phyloP scores from a whole-genome alignment of 1,140 invertebrate genomes.

The Paralvinella palmiformis region DNA sequence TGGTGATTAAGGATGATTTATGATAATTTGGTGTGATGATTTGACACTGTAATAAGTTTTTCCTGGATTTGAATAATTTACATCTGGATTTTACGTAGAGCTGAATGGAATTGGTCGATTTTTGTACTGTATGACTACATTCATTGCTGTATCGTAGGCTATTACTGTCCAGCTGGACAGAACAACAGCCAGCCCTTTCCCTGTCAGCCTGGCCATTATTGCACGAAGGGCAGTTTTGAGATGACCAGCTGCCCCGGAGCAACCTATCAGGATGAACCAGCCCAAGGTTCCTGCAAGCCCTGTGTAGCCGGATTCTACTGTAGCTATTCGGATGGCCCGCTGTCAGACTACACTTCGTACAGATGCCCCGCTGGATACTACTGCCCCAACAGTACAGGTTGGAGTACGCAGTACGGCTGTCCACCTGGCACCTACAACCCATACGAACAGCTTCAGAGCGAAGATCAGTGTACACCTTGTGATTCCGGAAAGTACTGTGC shows the following conservation, averaged over 20 bases:
- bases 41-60: too few species aligned
- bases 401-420: slow-evolving; percentile 35
- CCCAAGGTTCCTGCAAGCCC: slow-evolving; percentile 36
- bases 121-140: too few species aligned
- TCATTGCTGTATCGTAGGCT: slow-evolving; percentile 1
- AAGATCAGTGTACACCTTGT: slow-evolving; percentile 33
- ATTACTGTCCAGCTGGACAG: slow-evolving; percentile 39
- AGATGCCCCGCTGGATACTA: slow-evolving; percentile 40
- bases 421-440: slow-evolving; percentile 40
- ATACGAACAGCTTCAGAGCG: slow-evolving; percentile 25
- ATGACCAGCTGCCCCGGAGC: slow-evolving; percentile 39
- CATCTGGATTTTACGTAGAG: too few species aligned
- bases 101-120: too few species aligned
- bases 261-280: slow-evolving; percentile 39
- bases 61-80: too few species aligned
- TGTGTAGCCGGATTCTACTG: slow-evolving; percentile 41
- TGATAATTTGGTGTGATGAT: too few species aligned
- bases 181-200: slow-evolving; percentile 30
- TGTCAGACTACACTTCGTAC: slow-evolving; percentile 32
- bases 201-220: slow-evolving; percentile 38
- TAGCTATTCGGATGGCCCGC: slow-evolving; percentile 26
- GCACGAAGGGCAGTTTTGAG: slow-evolving; percentile 31
- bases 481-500: slow-evolving; percentile 43
- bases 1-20: too few species aligned
- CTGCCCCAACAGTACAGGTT: slow-evolving; percentile 41